Evolutionary conservation across 2,888 invertebrate genomes (phyloP).

Genomic region (Nebria brevicollis): DNA sequence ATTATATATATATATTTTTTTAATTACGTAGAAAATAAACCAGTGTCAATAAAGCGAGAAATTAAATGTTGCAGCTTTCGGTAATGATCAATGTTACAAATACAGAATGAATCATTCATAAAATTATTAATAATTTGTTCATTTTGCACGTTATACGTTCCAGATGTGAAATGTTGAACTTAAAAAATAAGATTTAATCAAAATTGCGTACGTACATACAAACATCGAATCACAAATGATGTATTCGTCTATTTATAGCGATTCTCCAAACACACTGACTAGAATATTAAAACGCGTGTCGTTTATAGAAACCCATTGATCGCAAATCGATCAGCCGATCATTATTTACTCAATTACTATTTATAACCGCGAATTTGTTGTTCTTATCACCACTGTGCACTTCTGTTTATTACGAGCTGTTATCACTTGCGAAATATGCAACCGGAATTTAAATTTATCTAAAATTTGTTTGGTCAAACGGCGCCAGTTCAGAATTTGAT

Average conservation of each 20-base stretch:
- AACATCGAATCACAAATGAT: slow-evolving; percentile 8
- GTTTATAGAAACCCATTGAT: slow-evolving; percentile 21
- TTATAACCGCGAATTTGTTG: slow-evolving; percentile 14
- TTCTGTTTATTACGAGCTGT: neutral
- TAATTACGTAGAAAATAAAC: too few species aligned
- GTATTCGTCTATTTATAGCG: slow-evolving; percentile 7
- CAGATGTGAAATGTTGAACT: neutral
- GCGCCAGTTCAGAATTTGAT: neutral
- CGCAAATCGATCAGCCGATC: slow-evolving; percentile 13
- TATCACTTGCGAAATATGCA: slow-evolving; percentile 23
- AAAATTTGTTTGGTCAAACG: neutral
- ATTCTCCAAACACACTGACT: neutral
- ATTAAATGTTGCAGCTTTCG: neutral
- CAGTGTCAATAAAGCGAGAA: too few species aligned
- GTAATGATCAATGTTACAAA: neutral
- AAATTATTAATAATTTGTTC: slow-evolving; percentile 7
- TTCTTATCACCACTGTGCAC: neutral
- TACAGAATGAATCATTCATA: neutral
- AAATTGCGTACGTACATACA: neutral
- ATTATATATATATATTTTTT: too few species aligned
- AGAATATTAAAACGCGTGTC: neutral
- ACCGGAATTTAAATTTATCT: slow-evolving; percentile 5
- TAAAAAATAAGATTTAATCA: neutral
- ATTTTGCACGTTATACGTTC: neutral
- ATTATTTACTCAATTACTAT: slow-evolving; percentile 35